Evolutionary conservation across 2,797 vertebrate species (phyloP).

Genomic region (Nyctalus aviator): DNA sequence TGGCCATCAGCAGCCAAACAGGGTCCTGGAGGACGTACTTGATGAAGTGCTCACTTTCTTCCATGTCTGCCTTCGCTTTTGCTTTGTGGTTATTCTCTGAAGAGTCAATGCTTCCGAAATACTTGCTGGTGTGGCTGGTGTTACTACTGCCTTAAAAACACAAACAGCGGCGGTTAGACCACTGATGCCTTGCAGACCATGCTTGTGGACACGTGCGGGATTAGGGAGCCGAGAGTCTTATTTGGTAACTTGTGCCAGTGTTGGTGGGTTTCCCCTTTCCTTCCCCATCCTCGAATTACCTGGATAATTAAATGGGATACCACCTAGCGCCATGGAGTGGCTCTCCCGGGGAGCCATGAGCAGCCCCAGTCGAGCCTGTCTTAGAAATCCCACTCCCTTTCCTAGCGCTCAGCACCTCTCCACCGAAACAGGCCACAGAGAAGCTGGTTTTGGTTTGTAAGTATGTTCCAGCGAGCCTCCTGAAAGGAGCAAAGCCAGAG

Average conservation of each 20-base stretch:
- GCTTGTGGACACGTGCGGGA: accelerated
- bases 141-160: conserved; percentile 91
- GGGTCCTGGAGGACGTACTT: conserved; percentile 94
- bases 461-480: accelerated
- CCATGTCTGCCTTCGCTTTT: conserved; percentile 82
- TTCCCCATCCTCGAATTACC: neutral
- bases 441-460: neutral
- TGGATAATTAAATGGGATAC: neutral
- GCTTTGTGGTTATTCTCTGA: conserved; percentile 92
- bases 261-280: accelerated
- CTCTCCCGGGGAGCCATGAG: neutral
- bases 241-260: accelerated
- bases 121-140: conserved; percentile 94
- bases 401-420: too few species aligned
- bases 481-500: accelerated
- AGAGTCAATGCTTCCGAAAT: conserved; percentile 95
- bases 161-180: neutral
- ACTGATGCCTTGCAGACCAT: accelerated
- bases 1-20: conserved; percentile 94
- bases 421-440: neutral
- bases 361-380: accelerated
- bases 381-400: neutral
- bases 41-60: conserved; percentile 88
- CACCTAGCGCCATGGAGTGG: accelerated
- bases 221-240: accelerated